These are phyloP conservation scores for Halisarca cf. caerulea DNA, from an alignment of 37 sponge, comb jelly and placozoan genomes.

Conservation along the genomic window DNA sequence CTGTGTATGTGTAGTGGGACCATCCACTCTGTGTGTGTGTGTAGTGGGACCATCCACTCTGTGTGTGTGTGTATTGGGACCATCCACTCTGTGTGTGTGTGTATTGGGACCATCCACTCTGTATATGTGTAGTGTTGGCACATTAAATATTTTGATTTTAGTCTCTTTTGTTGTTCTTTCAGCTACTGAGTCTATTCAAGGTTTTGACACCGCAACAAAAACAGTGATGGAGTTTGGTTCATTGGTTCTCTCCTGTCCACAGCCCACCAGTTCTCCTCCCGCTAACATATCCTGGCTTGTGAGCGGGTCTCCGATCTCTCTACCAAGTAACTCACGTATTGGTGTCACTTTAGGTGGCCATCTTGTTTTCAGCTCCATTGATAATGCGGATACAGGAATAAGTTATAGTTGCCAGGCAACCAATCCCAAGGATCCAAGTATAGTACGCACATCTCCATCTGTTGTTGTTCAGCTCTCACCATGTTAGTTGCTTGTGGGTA, in stretches of 20 bases:
- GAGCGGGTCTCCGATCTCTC: background rate
- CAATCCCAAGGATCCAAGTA: background rate
- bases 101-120: too few relatives aligned
- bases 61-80: too few relatives aligned
- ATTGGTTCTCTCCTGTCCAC: background rate
- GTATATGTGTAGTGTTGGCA: too few relatives aligned
- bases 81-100: too few relatives aligned
- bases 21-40: too few relatives aligned
- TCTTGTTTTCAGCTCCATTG: constrained; percentile 6
- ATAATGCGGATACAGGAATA: background rate
- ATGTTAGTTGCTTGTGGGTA: too few relatives aligned
- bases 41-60: too few relatives aligned
- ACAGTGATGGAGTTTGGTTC: background rate
- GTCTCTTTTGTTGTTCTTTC: background rate
- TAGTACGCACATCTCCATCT: background rate
- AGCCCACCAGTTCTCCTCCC: constrained; percentile 7
- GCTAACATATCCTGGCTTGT: background rate
- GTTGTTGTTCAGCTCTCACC: background rate
- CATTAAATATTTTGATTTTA: background rate
- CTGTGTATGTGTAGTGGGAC: too few relatives aligned
- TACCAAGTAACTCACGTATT: background rate
- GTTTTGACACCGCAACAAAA: background rate
- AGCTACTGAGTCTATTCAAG: background rate
- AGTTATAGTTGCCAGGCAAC: constrained; percentile 10
- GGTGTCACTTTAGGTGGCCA: constrained; percentile 26